These are phyloP conservation scores for Danionella dracula DNA, from an alignment of 2,797 vertebrate genomes.

Conservation along the genomic window DNA sequence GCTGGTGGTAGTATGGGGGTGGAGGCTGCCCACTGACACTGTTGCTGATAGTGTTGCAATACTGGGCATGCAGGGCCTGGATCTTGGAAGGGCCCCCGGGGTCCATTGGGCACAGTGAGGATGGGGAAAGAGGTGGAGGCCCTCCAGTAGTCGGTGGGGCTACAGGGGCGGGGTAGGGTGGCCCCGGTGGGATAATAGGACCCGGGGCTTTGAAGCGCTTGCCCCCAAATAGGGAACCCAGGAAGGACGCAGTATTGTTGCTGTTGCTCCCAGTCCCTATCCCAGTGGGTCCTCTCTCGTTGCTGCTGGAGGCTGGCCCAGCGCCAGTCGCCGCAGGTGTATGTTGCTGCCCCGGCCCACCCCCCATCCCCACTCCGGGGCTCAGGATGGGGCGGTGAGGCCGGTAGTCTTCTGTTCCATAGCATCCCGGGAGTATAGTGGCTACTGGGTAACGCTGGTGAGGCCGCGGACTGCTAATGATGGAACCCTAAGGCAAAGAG, in stretches of 20 bases:
- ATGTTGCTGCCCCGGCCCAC: slow-evolving; percentile 84
- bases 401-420: slow-evolving; percentile 67
- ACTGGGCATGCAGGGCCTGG: slow-evolving; percentile 86
- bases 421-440: slow-evolving; percentile 60
- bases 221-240: slow-evolving; percentile 86
- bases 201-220: slow-evolving; percentile 73
- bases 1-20: slow-evolving; percentile 74
- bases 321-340: slow-evolving; percentile 60
- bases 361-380: slow-evolving; percentile 78
- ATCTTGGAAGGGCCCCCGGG: slow-evolving; percentile 77
- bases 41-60: slow-evolving; percentile 76
- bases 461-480: slow-evolving; percentile 86
- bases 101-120: slow-evolving; percentile 64
- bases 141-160: slow-evolving; percentile 60
- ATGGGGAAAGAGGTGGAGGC: slow-evolving; percentile 68
- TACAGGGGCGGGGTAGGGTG: slow-evolving; percentile 68
- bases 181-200: slow-evolving; percentile 66
- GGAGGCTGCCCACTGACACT: slow-evolving; percentile 62
- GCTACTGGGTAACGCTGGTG: slow-evolving; percentile 80
- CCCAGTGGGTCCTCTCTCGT: slow-evolving; percentile 71
- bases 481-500: slow-evolving; percentile 76
- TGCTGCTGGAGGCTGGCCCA: slow-evolving; percentile 61
- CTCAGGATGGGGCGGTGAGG: slow-evolving; percentile 78
- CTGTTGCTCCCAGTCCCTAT: slow-evolving; percentile 57
- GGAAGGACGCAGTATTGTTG: slow-evolving; percentile 65